These are phyloP conservation scores for Cisticola juncidis DNA, from an alignment of 2,113 vertebrate genomes.

Conservation along the genomic window DNA sequence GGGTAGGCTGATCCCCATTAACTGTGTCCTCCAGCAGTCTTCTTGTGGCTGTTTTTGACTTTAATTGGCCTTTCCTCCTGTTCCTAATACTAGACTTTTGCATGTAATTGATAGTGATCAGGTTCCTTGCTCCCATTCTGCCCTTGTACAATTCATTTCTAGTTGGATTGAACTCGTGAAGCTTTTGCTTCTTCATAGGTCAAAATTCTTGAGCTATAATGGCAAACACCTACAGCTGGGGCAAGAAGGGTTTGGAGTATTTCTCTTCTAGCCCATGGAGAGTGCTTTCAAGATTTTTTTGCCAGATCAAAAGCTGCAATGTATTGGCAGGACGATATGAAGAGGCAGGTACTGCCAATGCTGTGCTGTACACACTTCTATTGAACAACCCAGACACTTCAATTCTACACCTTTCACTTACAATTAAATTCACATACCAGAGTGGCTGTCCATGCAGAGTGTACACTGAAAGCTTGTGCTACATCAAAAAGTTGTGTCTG, in stretches of 20 bases:
- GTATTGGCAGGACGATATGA: background rate
- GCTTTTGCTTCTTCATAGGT: background rate
- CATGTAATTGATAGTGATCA: background rate
- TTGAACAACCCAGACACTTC: background rate
- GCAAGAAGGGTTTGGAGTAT: background rate
- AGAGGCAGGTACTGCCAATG: background rate
- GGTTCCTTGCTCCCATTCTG: fast-evolving
- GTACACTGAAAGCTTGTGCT: background rate
- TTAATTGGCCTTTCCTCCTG: background rate
- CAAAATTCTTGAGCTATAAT: background rate
- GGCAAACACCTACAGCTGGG: background rate
- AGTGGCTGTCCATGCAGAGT: background rate
- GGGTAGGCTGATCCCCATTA: background rate
- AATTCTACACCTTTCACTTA: background rate
- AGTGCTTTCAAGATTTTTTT: background rate
- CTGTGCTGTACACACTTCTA: background rate
- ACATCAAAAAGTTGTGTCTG: background rate
- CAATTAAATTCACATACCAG: background rate
- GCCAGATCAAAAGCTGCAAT: background rate
- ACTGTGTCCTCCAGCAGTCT: background rate
- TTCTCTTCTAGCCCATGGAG: background rate
- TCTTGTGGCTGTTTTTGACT: background rate
- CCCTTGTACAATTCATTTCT: background rate
- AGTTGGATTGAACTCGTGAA: background rate
- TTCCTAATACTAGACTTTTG: background rate